Evolutionary conservation across 1,140 invertebrate species (phyloP).

Genomic region (Meloidogyne exigua): DNA sequence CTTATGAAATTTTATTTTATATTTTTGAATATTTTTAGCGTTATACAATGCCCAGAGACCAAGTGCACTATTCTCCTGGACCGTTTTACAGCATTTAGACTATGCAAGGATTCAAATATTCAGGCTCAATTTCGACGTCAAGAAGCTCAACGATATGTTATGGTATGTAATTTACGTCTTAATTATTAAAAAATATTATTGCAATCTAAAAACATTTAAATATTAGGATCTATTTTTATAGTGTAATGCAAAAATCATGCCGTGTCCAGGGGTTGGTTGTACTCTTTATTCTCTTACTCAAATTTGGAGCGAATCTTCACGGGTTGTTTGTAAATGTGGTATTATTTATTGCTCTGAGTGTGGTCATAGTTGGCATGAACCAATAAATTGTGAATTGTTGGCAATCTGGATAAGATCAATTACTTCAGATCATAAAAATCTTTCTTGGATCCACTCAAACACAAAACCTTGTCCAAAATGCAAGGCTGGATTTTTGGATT

Average conservation of each 20-base stretch:
- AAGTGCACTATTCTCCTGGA: neutral
- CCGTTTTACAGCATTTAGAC: neutral
- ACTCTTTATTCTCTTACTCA: conserved; percentile 90
- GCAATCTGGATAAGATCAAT: conserved; percentile 98
- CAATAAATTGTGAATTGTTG: conserved; percentile 87
- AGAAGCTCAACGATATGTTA: neutral
- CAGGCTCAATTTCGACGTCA: neutral
- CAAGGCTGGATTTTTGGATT: conserved; percentile 31
- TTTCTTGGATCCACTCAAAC: conserved; percentile 98
- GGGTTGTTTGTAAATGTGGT: conserved; percentile 89
- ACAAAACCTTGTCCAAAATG: conserved; percentile 73
- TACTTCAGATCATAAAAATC: conserved; percentile 97
- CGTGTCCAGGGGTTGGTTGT: conserved; percentile 96
- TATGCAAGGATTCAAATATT: neutral
- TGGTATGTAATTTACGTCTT: neutral
- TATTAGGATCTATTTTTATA: conserved; percentile 65
- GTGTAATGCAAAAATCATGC: conserved; percentile 90
- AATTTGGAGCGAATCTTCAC: conserved; percentile 80
- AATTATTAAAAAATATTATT: too few species aligned
- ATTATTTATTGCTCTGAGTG: conserved; percentile 75
- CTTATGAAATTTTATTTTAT: neutral
- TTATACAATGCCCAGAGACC: neutral
- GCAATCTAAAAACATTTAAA: too few species aligned
- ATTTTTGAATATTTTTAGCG: neutral
- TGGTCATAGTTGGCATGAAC: conserved; percentile 97